Conservation (phyloP, 2,113 vertebrate genomes). For the Clarias gariepinus region DNA sequence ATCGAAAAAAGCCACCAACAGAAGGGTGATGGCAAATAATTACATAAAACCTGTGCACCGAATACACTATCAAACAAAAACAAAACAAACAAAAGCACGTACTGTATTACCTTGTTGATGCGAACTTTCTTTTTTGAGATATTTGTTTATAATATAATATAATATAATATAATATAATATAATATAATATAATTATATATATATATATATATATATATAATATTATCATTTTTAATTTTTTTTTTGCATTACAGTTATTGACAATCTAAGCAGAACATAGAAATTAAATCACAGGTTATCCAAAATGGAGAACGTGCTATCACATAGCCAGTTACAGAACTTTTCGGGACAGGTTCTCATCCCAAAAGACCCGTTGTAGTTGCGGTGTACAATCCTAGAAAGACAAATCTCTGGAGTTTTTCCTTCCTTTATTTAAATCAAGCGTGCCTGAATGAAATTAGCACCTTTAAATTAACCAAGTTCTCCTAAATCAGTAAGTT, state of each 20-base stretch:
- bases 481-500: neutral
- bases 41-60: neutral
- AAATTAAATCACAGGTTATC: neutral
- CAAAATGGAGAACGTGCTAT: neutral
- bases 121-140: neutral
- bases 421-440: neutral
- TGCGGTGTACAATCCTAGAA: neutral
- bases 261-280: neutral
- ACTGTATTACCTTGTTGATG: neutral
- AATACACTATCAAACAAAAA: neutral
- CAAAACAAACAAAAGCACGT: too few relatives aligned
- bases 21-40: neutral
- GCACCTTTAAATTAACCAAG: neutral
- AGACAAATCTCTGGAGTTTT: neutral
- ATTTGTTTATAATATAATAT: too few relatives aligned
- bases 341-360: neutral
- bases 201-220: too few relatives aligned
- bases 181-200: too few relatives aligned
- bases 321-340: neutral
- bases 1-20: neutral
- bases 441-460: neutral
- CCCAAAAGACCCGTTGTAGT: neutral
- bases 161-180: too few relatives aligned
- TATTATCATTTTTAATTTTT: too few relatives aligned
- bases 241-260: neutral